Base-by-base conservation (phyloP, 2,797 vertebrate genomes). In the Neoniphon sammara region DNA sequence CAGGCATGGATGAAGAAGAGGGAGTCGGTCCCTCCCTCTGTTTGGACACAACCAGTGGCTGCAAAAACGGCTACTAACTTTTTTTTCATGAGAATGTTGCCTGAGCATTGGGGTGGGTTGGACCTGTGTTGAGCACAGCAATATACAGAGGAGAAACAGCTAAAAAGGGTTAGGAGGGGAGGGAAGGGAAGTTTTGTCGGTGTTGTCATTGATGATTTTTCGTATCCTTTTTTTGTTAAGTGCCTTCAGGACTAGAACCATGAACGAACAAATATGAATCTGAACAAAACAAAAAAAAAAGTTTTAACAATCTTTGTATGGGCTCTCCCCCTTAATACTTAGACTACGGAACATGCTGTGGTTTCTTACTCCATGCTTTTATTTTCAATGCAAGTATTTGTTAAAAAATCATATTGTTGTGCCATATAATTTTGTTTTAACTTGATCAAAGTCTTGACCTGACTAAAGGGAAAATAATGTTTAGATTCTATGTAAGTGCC, bases 211-310 rank as follows among this genome's bases (percentile, higher is more conserved):
- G 25, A 27, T 27, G 25, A 68, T 87, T 78, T 86, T 80, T 71
- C 75, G 78, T 87, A 83, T 53, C 70, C 84, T 76, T 91, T 90
- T 81, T 75, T 81, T 83, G 89, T 94, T 87, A 96, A 97, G 97
- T 97, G 97, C 97, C 97, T 98, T 97, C 91, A 93, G 92, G 81
- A 94, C 85, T 85, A 91, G 75, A 87, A 78, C 73, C 84, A 71
- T 88, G 83, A 87, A 85, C 49, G 49, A 92, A 89, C 83, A 90
- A 87, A 89, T 83, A 82, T 74, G 83, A 88, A 80, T 82, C 77
- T 70, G 86, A 93, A 89, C 89, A 93, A 91, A 78, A 62, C 2
- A 27, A 27, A 27, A 27, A 27, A 54, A 62, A 87, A 85, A 58
- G 82, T 83, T 85, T 77, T 34, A 88, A 88, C 75, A 53, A 77